Conservation (phyloP, 2,888 invertebrate species). For the Cryptocephalus primarius region DNA sequence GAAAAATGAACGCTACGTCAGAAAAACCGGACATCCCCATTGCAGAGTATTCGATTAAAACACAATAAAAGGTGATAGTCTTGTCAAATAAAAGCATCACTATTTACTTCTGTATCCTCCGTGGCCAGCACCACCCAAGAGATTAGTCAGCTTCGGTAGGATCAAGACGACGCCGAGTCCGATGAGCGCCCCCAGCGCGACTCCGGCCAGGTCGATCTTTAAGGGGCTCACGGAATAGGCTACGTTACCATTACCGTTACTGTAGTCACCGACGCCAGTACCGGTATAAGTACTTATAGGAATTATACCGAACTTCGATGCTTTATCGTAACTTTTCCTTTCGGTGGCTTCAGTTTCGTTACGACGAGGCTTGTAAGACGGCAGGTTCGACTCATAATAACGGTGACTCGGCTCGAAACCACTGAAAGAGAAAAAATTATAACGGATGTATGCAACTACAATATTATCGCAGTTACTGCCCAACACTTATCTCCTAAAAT, state of each 20-base stretch:
- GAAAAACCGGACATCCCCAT: too few relatives aligned
- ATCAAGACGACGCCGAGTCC: slow-evolving; percentile 73
- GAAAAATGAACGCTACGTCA: too few relatives aligned
- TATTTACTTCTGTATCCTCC: slow-evolving; percentile 57
- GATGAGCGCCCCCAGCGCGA: slow-evolving; percentile 67
- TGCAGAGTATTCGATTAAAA: too few relatives aligned
- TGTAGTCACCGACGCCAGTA: slow-evolving; percentile 35
- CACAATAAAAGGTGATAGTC: too few relatives aligned
- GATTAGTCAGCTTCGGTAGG: slow-evolving; percentile 65
- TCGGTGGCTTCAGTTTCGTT: slow-evolving; percentile 6
- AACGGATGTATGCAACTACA: too few relatives aligned
- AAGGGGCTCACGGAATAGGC: slow-evolving; percentile 58
- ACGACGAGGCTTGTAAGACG: slow-evolving; percentile 10
- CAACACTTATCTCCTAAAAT: too few relatives aligned
- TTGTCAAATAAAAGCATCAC: too few relatives aligned
- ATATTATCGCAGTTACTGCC: too few relatives aligned
- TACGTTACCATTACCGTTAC: slow-evolving; percentile 28
- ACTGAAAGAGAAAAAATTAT: slow-evolving; percentile 11
- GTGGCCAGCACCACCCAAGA: slow-evolving; percentile 48
- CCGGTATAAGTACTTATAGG: slow-evolving; percentile 39
- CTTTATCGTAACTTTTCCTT: slow-evolving; percentile 8
- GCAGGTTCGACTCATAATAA: slow-evolving; percentile 29
- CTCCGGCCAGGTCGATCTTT: slow-evolving; percentile 73
- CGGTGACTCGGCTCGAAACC: slow-evolving; percentile 39
- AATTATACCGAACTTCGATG: slow-evolving; percentile 38